Base-by-base conservation (phyloP, 2,113 vertebrate genomes). In the Leucoraja erinaceus region DNA sequence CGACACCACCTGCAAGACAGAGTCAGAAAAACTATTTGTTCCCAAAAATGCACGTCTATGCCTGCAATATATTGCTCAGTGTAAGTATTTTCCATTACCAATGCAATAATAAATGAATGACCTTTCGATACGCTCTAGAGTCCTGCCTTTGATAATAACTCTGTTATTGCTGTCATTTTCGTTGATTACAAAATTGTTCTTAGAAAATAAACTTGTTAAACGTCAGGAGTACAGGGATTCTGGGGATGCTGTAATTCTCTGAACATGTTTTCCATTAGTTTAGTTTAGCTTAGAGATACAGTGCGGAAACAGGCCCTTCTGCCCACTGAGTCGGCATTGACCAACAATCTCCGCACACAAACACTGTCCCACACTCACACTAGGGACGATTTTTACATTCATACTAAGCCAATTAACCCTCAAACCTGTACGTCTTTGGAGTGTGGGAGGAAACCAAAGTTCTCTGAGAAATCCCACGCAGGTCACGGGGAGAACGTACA, bases 1-100 rank as follows among this genome's bases (percentile, higher is more conserved):
- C 14, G n/a, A 61, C n/a, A 88, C 83, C 83, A 66, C 83, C 83
- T 88, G 59, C 83, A 88, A 88, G 59, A n/a, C 83, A 63, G 28
- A 63, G 61, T 33, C 0, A 20, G 18, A 14, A 63, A 66, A 66
- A 88, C 63, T 14, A n/a, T 31, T 88, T 88, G 12, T 88, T 31
- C 83, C 31, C n/a, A 63, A n/a, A 63, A 66, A 88, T 63, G 16
- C 31, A 63, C 12, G n/a, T 59, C 28, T 63, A 31, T n/a, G 61
- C 63, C 63, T 6, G n/a, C 83, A 88, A 88, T 66, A 88, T 86
- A 86, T 63, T 86, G 83, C 56, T 10, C 56, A 63, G 56, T 14
- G 83, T 59, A 61, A 63, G 12, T 59, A 86, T 86, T 86, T 86
- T 63, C 83, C 83, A 63, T 63, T 86, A 63, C 59, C 28, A 31